Evolutionary conservation across 1,140 invertebrate genomes (phyloP).

Genomic region (Bilobella aurantiaca): DNA sequence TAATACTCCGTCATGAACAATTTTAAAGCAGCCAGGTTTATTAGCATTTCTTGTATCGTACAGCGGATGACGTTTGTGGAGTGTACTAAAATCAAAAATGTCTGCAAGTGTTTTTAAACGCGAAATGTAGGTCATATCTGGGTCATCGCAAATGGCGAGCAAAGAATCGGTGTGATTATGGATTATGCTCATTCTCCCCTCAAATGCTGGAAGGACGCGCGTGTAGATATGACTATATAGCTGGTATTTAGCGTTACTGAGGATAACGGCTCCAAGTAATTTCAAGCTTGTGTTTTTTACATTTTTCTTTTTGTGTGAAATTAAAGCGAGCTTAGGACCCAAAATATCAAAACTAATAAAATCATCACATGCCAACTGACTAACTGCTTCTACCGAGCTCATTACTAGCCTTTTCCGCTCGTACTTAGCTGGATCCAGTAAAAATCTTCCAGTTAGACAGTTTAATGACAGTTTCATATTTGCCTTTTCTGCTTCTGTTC

Average conservation of each 20-base stretch:
- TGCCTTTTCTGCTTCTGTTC: background rate
- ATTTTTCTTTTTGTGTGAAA: background rate
- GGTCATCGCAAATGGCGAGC: background rate
- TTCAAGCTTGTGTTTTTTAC: background rate
- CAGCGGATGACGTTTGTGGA: background rate
- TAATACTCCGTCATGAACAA: background rate
- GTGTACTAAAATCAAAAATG: background rate
- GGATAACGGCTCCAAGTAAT: background rate
- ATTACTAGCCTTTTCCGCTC: background rate
- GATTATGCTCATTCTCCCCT: background rate
- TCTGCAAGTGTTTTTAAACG: background rate
- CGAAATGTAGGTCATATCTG: background rate
- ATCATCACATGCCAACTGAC: background rate
- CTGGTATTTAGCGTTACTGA: background rate
- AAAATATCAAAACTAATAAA: no score
- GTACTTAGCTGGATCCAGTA: background rate
- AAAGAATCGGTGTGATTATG: background rate
- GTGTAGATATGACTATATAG: background rate
- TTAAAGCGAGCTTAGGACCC: background rate
- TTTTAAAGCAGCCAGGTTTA: background rate
- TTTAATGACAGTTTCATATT: background rate
- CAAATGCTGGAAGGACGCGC: background rate
- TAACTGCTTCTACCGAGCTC: no score
- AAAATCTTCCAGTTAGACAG: background rate
- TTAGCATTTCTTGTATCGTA: background rate